phyloP scores from a whole-genome alignment of 2,113 vertebrate genomes.

The Larimichthys crocea region DNA sequence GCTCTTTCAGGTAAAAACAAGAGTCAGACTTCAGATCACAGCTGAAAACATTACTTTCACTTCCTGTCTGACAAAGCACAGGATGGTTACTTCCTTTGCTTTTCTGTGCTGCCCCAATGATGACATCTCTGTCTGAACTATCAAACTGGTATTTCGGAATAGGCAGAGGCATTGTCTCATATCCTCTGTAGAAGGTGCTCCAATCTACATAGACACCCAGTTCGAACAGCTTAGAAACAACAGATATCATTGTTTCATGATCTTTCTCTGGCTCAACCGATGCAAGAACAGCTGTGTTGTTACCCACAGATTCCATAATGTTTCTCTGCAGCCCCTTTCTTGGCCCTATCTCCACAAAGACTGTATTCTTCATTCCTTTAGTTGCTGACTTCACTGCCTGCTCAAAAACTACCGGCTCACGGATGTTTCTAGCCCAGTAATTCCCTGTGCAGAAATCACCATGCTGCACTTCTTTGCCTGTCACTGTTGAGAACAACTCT shows the following conservation, averaged over 20 bases:
- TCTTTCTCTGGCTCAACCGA: conserved; percentile 83
- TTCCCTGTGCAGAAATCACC: conserved; percentile 84
- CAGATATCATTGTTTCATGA: conserved; percentile 76
- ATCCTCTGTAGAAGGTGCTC: conserved; percentile 82
- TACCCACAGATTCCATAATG: conserved; percentile 85
- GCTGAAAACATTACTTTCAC: conserved; percentile 72
- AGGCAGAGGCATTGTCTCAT: conserved; percentile 78
- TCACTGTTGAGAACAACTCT: conserved; percentile 89
- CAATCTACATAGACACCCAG: conserved; percentile 84
- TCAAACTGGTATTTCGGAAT: conserved; percentile 88
- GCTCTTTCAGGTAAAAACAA: conserved; percentile 83
- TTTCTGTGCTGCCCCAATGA: conserved; percentile 71
- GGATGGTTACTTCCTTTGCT: conserved; percentile 76
- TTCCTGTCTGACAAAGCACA: conserved; percentile 77
- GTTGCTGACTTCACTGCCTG: conserved; percentile 79
- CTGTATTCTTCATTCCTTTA: conserved; percentile 74
- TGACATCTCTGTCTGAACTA: conserved; percentile 73
- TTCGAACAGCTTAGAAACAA: conserved; percentile 85
- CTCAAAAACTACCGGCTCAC: conserved; percentile 86
- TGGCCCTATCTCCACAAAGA: conserved; percentile 89
- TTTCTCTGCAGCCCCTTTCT: conserved; percentile 83
- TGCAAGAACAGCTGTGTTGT: conserved; percentile 76
- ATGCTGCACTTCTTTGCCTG: conserved; percentile 75
- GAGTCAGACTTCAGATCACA: conserved; percentile 80
- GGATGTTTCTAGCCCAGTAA: conserved; percentile 89